phyloP scores from a whole-genome alignment of 2,888 invertebrate genomes.

The Buathra laborator region DNA sequence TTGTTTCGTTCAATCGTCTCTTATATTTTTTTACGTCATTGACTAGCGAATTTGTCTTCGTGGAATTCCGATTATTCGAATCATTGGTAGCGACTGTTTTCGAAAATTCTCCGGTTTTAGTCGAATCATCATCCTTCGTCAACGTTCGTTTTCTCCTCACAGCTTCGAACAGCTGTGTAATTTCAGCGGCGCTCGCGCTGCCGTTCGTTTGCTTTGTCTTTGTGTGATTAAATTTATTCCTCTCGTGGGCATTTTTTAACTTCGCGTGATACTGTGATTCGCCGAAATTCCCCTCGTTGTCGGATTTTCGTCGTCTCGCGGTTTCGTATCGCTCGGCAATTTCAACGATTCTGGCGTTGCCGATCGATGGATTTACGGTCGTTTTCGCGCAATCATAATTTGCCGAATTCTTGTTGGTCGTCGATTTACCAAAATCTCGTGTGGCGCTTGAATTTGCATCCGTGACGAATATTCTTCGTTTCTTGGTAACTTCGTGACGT shows the following conservation, averaged over 20 bases:
- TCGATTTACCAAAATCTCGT: not conserved
- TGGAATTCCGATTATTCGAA: not conserved
- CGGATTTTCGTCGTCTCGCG: conserved; percentile 11
- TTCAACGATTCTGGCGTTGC: not conserved
- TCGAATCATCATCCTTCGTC: not conserved
- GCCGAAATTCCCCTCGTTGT: not conserved
- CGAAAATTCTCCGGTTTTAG: not conserved
- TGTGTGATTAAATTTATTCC: not conserved
- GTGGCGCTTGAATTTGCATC: not conserved
- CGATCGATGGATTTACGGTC: not conserved
- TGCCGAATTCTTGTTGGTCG: not conserved
- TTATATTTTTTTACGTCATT: not conserved
- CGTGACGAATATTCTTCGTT: conserved; percentile 7
- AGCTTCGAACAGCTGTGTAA: not conserved
- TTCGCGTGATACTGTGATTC: not conserved
- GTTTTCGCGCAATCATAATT: not conserved
- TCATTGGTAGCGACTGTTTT: not conserved
- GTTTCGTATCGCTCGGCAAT: not conserved
- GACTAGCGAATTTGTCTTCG: conserved; percentile 43
- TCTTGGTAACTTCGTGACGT: not conserved
- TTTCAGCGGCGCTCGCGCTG: not conserved
- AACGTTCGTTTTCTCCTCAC: conserved; percentile 6
- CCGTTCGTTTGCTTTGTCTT: conserved; percentile 3
- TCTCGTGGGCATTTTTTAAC: not conserved
- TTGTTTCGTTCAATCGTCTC: not conserved